phyloP scores from a whole-genome alignment of 1,140 invertebrate species.

The Schmidtea mediterranea region DNA sequence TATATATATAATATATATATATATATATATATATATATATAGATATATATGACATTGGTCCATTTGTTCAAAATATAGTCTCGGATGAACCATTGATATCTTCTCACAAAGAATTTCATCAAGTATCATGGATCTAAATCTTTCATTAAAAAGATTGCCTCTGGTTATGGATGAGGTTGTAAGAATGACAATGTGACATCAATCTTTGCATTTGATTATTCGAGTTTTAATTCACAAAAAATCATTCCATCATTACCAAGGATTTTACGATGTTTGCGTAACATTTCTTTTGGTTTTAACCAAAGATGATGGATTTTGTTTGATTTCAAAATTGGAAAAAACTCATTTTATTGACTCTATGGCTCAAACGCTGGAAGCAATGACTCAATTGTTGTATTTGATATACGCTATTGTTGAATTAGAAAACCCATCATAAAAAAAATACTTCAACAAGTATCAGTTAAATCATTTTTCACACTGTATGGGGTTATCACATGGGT shows the following conservation, averaged over 20 bases:
- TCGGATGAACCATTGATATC: too few species aligned
- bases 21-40: too few species aligned
- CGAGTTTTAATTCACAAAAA: conserved; percentile 54
- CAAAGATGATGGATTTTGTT: conserved; percentile 38
- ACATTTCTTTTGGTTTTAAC: conserved; percentile 65
- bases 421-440: conserved; percentile 42
- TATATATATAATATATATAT: too few species aligned
- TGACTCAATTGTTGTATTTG: conserved; percentile 55
- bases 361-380: conserved; percentile 69
- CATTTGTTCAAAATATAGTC: too few species aligned
- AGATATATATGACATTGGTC: too few species aligned
- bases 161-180: conserved; percentile 50
- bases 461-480: conserved; percentile 1
- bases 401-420: conserved; percentile 52
- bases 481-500: conserved; percentile 95
- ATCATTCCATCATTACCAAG: conserved; percentile 67
- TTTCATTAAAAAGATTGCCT: conserved; percentile 9
- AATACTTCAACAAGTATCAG: conserved; percentile 34
- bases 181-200: conserved; percentile 49
- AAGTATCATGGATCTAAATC: background rate
- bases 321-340: conserved; percentile 53
- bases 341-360: conserved; percentile 63
- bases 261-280: conserved; percentile 86
- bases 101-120: conserved; percentile 2
- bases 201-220: conserved; percentile 58